Evolutionary conservation across 2,113 vertebrate genomes (phyloP).

Genomic region (Hydrolagus affinis): DNA sequence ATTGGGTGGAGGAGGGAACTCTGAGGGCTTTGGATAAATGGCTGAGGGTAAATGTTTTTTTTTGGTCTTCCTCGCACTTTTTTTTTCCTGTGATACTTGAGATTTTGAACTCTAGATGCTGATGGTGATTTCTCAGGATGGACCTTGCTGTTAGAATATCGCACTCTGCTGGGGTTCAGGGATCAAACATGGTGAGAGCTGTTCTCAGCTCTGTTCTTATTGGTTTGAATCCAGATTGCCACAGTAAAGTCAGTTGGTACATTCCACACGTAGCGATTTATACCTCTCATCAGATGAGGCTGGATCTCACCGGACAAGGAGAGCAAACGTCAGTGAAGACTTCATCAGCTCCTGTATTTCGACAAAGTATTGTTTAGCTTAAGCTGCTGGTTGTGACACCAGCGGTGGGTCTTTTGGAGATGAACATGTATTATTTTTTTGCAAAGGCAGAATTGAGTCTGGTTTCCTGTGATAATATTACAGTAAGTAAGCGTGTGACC

Average conservation of each 20-base stretch:
- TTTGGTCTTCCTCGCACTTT: no score
- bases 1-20: no score
- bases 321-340: not conserved
- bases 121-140: no score
- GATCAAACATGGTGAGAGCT: no score
- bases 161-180: no score
- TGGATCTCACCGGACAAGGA: not conserved
- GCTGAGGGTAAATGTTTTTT: no score
- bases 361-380: not conserved
- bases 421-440: not conserved
- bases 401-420: not conserved
- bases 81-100: no score
- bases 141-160: no score
- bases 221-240: not conserved
- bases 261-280: slow-evolving; percentile 12
- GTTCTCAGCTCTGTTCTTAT: not conserved
- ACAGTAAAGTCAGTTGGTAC: not conserved
- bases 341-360: not conserved
- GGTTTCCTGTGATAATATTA: not conserved
- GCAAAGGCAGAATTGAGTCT: not conserved
- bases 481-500: no score
- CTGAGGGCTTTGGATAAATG: no score
- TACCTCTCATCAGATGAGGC: not conserved
- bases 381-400: not conserved
- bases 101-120: no score